Evolutionary conservation across 2,888 invertebrate species (phyloP).

Genomic region (Sabatieria punctata): DNA sequence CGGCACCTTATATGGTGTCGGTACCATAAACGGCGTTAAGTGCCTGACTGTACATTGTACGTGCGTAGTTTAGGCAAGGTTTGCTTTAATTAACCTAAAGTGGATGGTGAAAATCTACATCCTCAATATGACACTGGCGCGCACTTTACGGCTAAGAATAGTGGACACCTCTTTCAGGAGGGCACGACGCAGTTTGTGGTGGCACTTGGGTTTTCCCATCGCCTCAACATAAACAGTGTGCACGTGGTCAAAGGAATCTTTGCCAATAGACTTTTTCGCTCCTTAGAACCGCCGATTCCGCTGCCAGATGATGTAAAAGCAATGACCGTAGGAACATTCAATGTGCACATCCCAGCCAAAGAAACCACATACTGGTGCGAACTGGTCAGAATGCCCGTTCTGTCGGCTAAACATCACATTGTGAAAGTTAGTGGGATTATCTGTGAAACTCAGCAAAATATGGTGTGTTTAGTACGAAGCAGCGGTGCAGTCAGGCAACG

Average conservation of each 20-base stretch:
- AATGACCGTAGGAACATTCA: constrained; percentile 12
- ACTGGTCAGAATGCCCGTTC: constrained; percentile 56
- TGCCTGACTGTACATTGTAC: too few species aligned
- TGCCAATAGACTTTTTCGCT: constrained; percentile 22
- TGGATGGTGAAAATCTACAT: too few species aligned
- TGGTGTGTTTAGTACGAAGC: constrained; percentile 55
- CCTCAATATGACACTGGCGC: too few species aligned
- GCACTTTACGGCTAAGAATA: constrained; percentile 17
- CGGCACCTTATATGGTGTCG: too few species aligned
- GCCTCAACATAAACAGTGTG: constrained; percentile 11
- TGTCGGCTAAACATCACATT: constrained; percentile 52
- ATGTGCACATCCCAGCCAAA: constrained; percentile 48
- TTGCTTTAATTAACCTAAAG: too few species aligned
- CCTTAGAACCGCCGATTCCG: constrained; percentile 22
- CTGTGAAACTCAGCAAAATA: constrained; percentile 1
- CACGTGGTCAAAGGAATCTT: constrained; percentile 28
- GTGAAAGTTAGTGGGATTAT: constrained; percentile 44
- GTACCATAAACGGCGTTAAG: too few species aligned
- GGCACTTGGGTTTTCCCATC: constrained; percentile 16
- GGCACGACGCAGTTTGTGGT: constrained; percentile 36
- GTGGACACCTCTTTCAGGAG: constrained; percentile 24
- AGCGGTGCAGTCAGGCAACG: constrained; percentile 56
- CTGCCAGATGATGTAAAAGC: background rate
- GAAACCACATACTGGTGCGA: constrained; percentile 98
- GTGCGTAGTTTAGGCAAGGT: too few species aligned